These are phyloP conservation scores for Astreopora myriophthalma DNA, from an alignment of 64 coral and sea anemone genomes.

Conservation along the genomic window DNA sequence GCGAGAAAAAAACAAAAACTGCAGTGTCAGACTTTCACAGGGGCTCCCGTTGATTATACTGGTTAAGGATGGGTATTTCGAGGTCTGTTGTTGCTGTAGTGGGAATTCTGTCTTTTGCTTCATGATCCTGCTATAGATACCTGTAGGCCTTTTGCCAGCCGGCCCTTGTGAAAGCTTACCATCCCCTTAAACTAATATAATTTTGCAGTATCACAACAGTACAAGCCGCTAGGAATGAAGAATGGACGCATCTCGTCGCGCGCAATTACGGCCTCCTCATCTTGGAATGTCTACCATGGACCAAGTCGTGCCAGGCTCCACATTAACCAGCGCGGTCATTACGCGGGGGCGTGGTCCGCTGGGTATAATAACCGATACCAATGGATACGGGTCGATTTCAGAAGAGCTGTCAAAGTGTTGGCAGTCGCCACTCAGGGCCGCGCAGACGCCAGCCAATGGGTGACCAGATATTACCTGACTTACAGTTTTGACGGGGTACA, in stretches of 20 bases:
- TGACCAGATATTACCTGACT: constrained; percentile 74
- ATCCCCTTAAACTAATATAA: no score
- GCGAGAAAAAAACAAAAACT: no score
- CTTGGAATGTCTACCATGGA: constrained; percentile 73
- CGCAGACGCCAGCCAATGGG: constrained; percentile 74
- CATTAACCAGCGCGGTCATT: constrained; percentile 25
- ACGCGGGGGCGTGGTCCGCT: constrained; percentile 79
- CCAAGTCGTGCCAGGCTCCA: constrained; percentile 72
- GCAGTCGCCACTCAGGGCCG: constrained; percentile 78
- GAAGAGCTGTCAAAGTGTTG: constrained; percentile 56
- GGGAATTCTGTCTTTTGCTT: no score
- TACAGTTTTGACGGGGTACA: constrained; percentile 83
- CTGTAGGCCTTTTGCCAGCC: no score
- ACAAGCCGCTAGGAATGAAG: constrained; percentile 66
- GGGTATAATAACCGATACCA: constrained; percentile 79
- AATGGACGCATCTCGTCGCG: constrained; percentile 74
- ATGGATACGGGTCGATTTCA: constrained; percentile 79
- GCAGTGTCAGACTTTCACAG: no score
- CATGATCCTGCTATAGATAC: no score
- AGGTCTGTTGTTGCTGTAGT: no score
- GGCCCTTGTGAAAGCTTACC: no score
- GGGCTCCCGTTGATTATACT: no score
- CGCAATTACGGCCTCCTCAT: constrained; percentile 66
- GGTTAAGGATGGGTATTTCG: no score
- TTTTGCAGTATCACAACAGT: constrained; percentile 43